A percentile compares a stretch with the other conserved stretches of the same genome.
Evolutionary conservation across 2,797 vertebrate genomes (phyloP).

Genomic region (Intellagama lesueurii): DNA sequence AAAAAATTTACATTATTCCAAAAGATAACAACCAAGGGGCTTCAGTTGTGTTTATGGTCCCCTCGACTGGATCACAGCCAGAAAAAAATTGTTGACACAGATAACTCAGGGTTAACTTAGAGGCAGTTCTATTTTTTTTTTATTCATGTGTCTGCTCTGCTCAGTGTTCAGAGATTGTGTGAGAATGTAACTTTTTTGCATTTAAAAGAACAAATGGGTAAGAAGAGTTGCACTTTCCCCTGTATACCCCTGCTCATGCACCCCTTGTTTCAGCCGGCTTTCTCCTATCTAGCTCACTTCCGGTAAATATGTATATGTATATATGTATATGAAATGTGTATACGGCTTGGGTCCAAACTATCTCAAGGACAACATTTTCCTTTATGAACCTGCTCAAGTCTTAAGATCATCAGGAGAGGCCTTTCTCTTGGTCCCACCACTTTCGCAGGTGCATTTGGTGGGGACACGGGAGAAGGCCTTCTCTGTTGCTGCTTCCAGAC

Average conservation of each 20-base stretch:
- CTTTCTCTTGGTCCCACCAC: too few species aligned
- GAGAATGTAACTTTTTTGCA: background rate
- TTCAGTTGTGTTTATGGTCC: background rate
- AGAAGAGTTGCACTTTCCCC: too few species aligned
- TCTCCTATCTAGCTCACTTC: background rate
- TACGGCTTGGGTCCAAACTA: too few species aligned
- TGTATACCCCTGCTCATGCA: too few species aligned
- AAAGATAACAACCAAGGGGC: background rate
- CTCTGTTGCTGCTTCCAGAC: too few species aligned
- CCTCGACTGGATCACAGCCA: background rate
- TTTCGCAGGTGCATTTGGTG: too few species aligned
- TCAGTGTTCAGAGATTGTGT: background rate
- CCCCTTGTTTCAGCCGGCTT: background rate
- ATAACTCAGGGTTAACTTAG: background rate
- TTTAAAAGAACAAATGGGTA: background rate
- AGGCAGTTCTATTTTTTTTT: background rate
- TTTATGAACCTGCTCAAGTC: too few species aligned
- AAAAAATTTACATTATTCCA: background rate
- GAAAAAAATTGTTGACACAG: background rate
- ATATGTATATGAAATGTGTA: too few species aligned
- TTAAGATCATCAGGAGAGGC: too few species aligned
- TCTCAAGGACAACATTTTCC: too few species aligned
- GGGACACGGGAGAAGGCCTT: too few species aligned
- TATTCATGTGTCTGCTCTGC: background rate
- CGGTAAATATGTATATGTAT: too few species aligned